phyloP scores from a whole-genome alignment of 92 coral and sea anemone genomes.

The Palythoa caribaeorum region DNA sequence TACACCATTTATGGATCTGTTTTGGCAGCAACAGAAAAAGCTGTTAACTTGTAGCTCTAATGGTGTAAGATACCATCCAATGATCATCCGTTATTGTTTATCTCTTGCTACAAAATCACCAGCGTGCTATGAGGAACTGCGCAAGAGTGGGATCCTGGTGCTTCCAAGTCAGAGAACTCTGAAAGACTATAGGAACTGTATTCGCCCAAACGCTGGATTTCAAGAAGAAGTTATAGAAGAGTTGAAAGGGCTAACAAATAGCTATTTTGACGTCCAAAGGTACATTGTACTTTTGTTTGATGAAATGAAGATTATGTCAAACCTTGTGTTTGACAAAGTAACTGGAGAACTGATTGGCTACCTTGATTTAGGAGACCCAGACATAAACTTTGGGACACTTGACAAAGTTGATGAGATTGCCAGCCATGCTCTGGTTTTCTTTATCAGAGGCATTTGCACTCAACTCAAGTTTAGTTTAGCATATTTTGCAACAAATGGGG shows the following conservation, averaged over 20 bases:
- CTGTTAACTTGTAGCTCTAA: constrained; percentile 39
- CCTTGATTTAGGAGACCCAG: constrained; percentile 64
- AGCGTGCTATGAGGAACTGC: constrained; percentile 68
- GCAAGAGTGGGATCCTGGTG: constrained; percentile 55
- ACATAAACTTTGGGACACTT: constrained; percentile 62
- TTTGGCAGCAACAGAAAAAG: constrained; percentile 73
- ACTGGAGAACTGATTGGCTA: constrained; percentile 5
- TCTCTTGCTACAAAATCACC: constrained; percentile 72
- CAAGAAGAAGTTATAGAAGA: constrained; percentile 32
- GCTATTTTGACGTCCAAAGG: constrained; percentile 28
- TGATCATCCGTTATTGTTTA: constrained; percentile 61
- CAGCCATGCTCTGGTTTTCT: constrained; percentile 66
- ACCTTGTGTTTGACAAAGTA: background rate
- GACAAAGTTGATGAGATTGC: constrained; percentile 64
- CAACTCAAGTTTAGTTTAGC: constrained; percentile 69
- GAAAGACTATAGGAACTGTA: constrained; percentile 64
- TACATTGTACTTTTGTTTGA: constrained; percentile 19
- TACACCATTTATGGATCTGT: constrained; percentile 62
- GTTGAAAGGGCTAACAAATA: background rate
- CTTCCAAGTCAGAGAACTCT: constrained; percentile 67
- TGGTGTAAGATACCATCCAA: constrained; percentile 62
- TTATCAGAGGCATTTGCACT: constrained; percentile 70
- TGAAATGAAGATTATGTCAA: constrained; percentile 13
- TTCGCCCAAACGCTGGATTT: constrained; percentile 62
- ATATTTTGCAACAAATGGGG: constrained; percentile 76